Conservation (phyloP, 2,888 invertebrate species). For the Melikaiella ostensackeni region DNA sequence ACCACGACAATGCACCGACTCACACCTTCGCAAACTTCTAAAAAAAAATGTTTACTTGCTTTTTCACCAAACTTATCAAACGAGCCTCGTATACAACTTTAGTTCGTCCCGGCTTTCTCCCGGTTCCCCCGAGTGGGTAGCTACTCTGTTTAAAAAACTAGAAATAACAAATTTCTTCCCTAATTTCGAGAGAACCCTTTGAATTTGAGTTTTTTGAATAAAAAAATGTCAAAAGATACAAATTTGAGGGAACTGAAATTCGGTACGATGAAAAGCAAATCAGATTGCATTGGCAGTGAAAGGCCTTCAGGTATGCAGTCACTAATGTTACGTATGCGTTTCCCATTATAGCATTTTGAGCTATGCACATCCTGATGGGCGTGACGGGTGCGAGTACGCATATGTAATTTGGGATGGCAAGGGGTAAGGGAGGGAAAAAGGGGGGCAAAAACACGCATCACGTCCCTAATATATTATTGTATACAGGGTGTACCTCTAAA, state of each 20-base stretch:
- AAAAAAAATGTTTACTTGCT: no score
- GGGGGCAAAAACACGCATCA: slow-evolving; percentile 18
- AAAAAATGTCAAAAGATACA: no score
- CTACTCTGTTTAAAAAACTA: no score
- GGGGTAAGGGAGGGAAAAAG: neutral
- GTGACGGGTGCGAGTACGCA: slow-evolving; percentile 38
- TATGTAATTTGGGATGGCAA: slow-evolving; percentile 8
- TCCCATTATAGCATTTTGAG: slow-evolving; percentile 38
- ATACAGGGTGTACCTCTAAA: slow-evolving; percentile 17
- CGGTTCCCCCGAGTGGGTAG: no score
- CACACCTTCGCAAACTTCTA: no score
- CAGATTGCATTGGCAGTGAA: slow-evolving; percentile 24
- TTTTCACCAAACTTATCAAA: no score
- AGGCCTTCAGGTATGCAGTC: slow-evolving; percentile 30
- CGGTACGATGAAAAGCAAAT: neutral
- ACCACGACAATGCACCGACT: no score
- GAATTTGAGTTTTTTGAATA: no score
- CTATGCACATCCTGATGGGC: slow-evolving; percentile 36
- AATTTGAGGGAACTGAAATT: neutral
- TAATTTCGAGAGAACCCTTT: no score
- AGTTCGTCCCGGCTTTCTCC: no score
- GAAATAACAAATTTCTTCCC: no score
- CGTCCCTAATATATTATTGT: slow-evolving; percentile 23
- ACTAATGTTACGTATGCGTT: slow-evolving; percentile 38
- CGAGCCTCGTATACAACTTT: no score